Base-by-base conservation (phyloP, 2,797 vertebrate species). In the Sebastes kiyomatsui region DNA sequence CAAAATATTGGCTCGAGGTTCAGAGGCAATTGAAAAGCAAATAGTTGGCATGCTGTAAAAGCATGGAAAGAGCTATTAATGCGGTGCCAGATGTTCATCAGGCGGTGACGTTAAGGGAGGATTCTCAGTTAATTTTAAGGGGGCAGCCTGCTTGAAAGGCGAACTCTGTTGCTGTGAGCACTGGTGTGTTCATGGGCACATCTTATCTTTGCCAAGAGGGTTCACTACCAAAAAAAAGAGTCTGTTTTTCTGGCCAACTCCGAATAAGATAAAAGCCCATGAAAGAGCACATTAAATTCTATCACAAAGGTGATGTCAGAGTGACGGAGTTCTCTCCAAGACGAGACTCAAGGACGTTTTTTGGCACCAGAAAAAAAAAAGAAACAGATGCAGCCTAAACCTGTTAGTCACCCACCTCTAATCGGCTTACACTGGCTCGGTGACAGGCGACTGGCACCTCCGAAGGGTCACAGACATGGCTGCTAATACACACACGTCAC, bases 351-450 rank as follows among this genome's bases (percentile, higher is more conserved):
- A 75, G 64, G 84, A 83, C 81, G 65, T 82, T 74, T 89, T 95
- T 89, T 95, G 95, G 95, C 94, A 93, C 59, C 77, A 58, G 83
- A 81, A 87, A 88, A 85, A 86, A 42, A 88, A 88, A 87, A 88
- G 84, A 95, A 93, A 86, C 96, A 96, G 95, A 95, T 95, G 95
- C 93, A 92, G 85, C 85, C 87, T 94, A 94, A 94, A 92, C 93
- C 94, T 94, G 94, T 93, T 94, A 94, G 94, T 93, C 91, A 87
- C 88, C 93, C 93, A 93, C 93, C 91, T 94, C 91, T 95, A 96
- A 96, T 96, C 94, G 92, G 96, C 95, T 96, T 96, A 96, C 90
- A 80, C 81, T 95, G 96, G 95, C 95, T 88, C 55, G 20, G 69
- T 82, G 90, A 94, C 92, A 86, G 94, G 88, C 86, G 88, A 92